These are phyloP conservation scores for Epinotia bilunana DNA, from an alignment of 2,888 invertebrate genomes.

Conservation along the genomic window DNA sequence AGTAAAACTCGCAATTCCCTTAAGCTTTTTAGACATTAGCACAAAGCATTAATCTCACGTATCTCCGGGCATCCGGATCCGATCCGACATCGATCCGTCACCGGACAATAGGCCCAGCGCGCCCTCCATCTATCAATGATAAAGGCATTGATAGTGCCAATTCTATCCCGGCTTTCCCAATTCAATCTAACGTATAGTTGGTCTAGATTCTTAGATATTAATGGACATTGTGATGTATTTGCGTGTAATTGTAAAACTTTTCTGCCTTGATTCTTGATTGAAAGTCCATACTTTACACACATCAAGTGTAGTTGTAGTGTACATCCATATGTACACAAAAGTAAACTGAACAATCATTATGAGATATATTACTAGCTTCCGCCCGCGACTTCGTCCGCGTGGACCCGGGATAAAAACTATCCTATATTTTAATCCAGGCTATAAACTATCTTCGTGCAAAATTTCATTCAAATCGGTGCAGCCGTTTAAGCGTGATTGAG, in stretches of 20 bases:
- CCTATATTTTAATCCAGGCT: no score
- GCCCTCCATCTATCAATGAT: conserved; percentile 65
- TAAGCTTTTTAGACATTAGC: conserved; percentile 35
- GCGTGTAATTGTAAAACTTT: background rate
- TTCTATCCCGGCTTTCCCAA: conserved; percentile 34
- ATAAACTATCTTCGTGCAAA: no score
- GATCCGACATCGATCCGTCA: conserved; percentile 62
- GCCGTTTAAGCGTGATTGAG: no score
- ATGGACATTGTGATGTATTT: conserved; percentile 16
- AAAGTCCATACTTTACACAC: background rate
- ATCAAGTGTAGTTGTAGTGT: no score
- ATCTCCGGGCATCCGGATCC: conserved; percentile 44
- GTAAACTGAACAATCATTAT: no score
- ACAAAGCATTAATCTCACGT: conserved; percentile 44
- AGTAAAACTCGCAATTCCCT: conserved; percentile 14
- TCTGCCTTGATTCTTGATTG: background rate
- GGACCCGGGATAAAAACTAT: no score
- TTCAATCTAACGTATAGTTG: conserved; percentile 19
- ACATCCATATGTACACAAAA: no score
- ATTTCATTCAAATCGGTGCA: no score
- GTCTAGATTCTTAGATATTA: conserved; percentile 18
- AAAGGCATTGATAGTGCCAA: conserved; percentile 60
- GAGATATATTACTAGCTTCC: no score
- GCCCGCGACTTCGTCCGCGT: no score
- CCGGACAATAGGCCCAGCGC: conserved; percentile 59